Base-by-base conservation (phyloP, 2,113 vertebrate genomes). In the Aegotheles bennettii region DNA sequence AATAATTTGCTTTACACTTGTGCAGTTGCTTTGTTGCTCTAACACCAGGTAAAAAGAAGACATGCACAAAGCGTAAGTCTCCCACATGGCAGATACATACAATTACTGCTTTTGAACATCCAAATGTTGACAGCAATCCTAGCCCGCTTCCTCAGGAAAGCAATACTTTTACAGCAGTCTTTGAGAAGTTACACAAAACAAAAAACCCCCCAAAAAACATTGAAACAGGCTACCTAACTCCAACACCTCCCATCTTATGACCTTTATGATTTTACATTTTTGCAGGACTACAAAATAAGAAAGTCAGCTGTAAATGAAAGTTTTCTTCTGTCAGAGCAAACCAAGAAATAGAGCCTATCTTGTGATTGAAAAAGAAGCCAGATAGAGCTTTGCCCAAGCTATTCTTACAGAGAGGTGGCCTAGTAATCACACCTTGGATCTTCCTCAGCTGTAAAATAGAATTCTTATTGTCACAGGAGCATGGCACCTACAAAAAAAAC, bases 41-140 rank as follows among this genome's bases (percentile, higher is more conserved):
- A 29, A 51, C 21, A 47, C 3, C 20, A 19, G 17, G 7, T 45
- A 38, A 43, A 78, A 59, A 40, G 13, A 24, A 1, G 12, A 26
- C 0, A 2, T 4, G 21, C 21, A 9, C 13, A 18, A 31, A 73
- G 9, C 0, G 13, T 28, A 45, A 24, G 11, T 79, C 12, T 45
- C 31, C 33, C 20, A n/a, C 16, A 8, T 4, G 24, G 19, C 36
- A 68, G 31, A 35, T 0, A 1, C 10, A 12, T 6, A 45, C 7
- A n/a, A 40, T 15, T 14, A 24, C 12, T 19, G 43, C 56, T 75
- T 80, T 50, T 26, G 60, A 29, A 36, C 42, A 38, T 29, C 24
- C 40, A 47, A 8, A 13, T 9, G 7, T 13, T 70, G 15, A 14
- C 21, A 64, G 18, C 18, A 45, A 21, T 23, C 20, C 35, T 23